A percentile compares a stretch with the other conserved stretches of the same genome.
These are phyloP conservation scores for Leuciscus idus DNA, from an alignment of 2,113 vertebrate species.

Conservation along the genomic window DNA sequence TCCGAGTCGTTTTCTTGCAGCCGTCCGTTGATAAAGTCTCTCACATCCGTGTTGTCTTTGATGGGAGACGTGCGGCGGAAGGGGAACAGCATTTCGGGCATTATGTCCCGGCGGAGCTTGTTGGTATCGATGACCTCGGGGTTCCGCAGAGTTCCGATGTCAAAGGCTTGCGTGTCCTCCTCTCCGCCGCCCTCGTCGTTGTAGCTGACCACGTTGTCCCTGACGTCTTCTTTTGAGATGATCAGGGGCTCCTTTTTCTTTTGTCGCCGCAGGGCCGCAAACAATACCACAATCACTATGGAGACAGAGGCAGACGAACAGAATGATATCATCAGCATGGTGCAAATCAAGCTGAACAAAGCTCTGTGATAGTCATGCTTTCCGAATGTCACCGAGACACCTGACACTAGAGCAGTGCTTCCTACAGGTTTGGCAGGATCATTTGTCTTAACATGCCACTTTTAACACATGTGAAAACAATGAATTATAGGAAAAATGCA, in stretches of 20 bases:
- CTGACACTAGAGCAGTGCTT: slow-evolving; percentile 10
- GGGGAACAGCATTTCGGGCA: slow-evolving; percentile 90
- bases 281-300: slow-evolving; percentile 80
- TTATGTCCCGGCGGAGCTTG: slow-evolving; percentile 92
- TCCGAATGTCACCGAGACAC: slow-evolving; percentile 8
- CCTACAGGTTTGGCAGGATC: neutral
- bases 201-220: slow-evolving; percentile 99
- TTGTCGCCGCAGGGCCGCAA: slow-evolving; percentile 91
- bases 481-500: neutral
- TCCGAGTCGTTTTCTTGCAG: slow-evolving; percentile 93
- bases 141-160: slow-evolving; percentile 95
- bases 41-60: slow-evolving; percentile 91
- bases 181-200: slow-evolving; percentile 97
- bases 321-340: slow-evolving; percentile 48
- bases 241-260: slow-evolving; percentile 98
- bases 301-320: slow-evolving; percentile 64
- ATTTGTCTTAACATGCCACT: neutral
- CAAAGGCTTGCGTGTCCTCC: slow-evolving; percentile 98
- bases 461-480: neutral
- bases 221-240: slow-evolving; percentile 96
- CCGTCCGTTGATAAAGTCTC: slow-evolving; percentile 93
- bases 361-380: slow-evolving; percentile 32
- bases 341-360: slow-evolving; percentile 38
- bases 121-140: slow-evolving; percentile 92
- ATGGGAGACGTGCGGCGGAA: slow-evolving; percentile 90